Evolutionary conservation across 64 coral and sea anemone species (phyloP).

Genomic region (Stylophora pistillata): DNA sequence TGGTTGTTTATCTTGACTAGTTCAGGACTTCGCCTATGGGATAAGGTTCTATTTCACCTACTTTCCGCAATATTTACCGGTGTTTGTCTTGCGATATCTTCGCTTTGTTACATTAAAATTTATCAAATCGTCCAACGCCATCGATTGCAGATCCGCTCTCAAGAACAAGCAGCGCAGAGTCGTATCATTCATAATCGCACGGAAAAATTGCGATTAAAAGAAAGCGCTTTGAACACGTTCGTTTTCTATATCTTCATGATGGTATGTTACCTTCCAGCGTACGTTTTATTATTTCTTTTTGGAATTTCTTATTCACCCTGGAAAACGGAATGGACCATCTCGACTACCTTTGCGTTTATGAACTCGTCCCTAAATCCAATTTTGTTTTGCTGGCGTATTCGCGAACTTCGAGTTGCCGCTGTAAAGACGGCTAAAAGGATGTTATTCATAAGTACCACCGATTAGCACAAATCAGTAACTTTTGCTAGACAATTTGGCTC

Average conservation of each 20-base stretch:
- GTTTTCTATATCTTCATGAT: neutral
- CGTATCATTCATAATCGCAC: neutral
- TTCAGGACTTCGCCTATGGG: neutral
- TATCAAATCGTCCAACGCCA: neutral
- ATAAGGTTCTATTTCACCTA: neutral
- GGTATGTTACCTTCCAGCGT: neutral
- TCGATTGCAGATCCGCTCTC: neutral
- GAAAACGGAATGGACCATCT: slow-evolving; percentile 3
- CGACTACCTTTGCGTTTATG: slow-evolving; percentile 24
- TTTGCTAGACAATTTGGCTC: neutral
- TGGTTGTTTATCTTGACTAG: neutral
- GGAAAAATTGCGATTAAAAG: neutral
- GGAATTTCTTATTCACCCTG: neutral
- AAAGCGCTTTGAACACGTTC: slow-evolving; percentile 6
- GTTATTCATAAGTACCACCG: neutral
- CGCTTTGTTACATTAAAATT: slow-evolving; percentile 18
- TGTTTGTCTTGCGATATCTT: neutral
- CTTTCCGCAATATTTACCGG: neutral
- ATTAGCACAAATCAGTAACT: neutral
- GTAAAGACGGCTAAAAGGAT: neutral
- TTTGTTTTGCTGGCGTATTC: slow-evolving; percentile 57
- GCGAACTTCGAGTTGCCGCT: slow-evolving; percentile 38
- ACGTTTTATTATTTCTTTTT: neutral
- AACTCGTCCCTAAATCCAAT: slow-evolving; percentile 65
- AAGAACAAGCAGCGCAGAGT: neutral